phyloP scores from a whole-genome alignment of 2,888 invertebrate genomes.

The Bombyx huttoni region DNA sequence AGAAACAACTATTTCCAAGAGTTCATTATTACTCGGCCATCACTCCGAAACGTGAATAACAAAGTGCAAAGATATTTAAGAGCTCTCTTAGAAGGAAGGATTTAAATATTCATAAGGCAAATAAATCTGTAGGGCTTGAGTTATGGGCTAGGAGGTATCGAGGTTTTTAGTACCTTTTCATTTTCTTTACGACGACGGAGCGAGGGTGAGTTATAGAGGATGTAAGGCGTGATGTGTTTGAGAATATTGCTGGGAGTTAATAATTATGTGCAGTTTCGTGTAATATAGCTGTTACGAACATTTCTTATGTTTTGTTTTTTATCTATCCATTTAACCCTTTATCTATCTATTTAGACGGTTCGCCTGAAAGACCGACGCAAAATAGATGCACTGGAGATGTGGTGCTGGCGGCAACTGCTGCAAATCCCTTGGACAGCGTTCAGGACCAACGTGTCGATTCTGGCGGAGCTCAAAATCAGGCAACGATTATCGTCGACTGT shows the following conservation, averaged over 20 bases:
- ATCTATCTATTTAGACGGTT: too few species aligned
- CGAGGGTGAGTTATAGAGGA: background rate
- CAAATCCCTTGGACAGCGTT: too few species aligned
- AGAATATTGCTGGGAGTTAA: background rate
- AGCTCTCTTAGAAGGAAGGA: slow-evolving; percentile 35
- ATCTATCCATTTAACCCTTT: too few species aligned
- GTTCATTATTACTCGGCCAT: slow-evolving; percentile 27
- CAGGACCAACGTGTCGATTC: too few species aligned
- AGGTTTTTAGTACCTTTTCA: background rate
- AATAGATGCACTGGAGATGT: too few species aligned
- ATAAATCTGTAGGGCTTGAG: slow-evolving; percentile 21
- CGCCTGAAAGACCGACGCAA: too few species aligned
- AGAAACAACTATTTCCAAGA: slow-evolving; percentile 24
- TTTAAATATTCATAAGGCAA: slow-evolving; percentile 48
- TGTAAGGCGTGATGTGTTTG: background rate
- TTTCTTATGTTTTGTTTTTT: background rate
- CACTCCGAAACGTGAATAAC: slow-evolving; percentile 30
- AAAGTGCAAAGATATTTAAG: slow-evolving; percentile 37
- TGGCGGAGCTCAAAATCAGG: too few species aligned
- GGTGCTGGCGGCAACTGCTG: too few species aligned
- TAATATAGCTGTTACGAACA: background rate
- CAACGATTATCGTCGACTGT: too few species aligned
- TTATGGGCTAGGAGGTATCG: background rate
- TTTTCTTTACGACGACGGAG: background rate
- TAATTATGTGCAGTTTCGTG: background rate